Conservation (phyloP, 2,888 invertebrate species). For the Capitulum mitella region DNA sequence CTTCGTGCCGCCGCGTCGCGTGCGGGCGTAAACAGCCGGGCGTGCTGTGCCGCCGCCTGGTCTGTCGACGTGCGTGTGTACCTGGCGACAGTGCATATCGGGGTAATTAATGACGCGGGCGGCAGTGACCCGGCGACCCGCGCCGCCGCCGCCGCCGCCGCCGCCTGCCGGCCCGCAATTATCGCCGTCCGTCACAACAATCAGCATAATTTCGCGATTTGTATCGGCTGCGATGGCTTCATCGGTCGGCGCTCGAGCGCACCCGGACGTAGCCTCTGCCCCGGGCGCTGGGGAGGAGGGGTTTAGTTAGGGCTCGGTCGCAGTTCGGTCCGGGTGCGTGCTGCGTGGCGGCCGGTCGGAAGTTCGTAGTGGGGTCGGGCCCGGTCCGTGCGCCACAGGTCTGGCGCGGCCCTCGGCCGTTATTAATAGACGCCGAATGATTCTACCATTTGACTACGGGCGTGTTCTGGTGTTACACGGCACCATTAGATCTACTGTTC, state of each 20-base stretch:
- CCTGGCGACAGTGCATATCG: too few species aligned
- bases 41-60: too few species aligned
- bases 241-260: not conserved
- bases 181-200: not conserved
- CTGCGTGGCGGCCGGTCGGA: not conserved
- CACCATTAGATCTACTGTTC: constrained; percentile 6
- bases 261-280: too few species aligned
- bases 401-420: not conserved
- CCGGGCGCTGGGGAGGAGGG: too few species aligned
- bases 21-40: too few species aligned
- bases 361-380: not conserved
- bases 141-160: not conserved
- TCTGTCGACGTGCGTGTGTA: not conserved
- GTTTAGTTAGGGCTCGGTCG: too few species aligned
- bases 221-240: not conserved
- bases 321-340: not conserved
- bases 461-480: constrained; percentile 4
- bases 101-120: not conserved
- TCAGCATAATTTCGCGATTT: constrained; percentile 4
- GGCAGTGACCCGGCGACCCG: not conserved
- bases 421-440: not conserved
- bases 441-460: constrained; percentile 5
- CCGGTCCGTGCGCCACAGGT: not conserved
- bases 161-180: not conserved
- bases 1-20: too few species aligned